Evolutionary conservation across 2,888 invertebrate genomes (phyloP).

Genomic region (Lithodes maja): DNA sequence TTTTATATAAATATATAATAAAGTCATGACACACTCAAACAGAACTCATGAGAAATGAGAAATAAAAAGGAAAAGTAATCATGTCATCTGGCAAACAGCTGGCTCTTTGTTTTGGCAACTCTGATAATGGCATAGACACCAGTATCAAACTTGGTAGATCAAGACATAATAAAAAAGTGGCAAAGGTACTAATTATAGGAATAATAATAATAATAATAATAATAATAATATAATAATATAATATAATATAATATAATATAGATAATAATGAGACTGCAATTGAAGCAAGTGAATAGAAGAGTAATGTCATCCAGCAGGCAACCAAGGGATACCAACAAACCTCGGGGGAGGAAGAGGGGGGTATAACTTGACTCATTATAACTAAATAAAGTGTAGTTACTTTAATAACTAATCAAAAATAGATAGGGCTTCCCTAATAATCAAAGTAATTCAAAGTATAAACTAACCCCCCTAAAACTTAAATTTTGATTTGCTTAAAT

Average conservation of each 20-base stretch:
- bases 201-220: slow-evolving; percentile 29
- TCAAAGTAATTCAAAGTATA: too few relatives aligned
- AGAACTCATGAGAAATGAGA: neutral
- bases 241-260: neutral
- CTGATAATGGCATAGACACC: neutral
- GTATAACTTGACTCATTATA: too few relatives aligned
- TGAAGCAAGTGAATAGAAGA: neutral
- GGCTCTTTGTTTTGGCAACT: neutral
- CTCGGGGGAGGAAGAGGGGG: neutral
- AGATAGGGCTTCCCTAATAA: too few relatives aligned
- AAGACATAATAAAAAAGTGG: slow-evolving; percentile 24
- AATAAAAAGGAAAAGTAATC: neutral
- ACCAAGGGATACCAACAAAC: neutral
- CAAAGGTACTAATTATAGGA: slow-evolving; percentile 18
- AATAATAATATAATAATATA: slow-evolving; percentile 16
- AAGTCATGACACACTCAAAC: slow-evolving; percentile 2
- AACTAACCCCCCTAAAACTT: too few relatives aligned
- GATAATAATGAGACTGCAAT: neutral
- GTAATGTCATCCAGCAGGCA: slow-evolving; percentile 14
- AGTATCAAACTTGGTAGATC: slow-evolving; percentile 32
- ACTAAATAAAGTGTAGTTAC: too few relatives aligned
- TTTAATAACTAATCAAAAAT: too few relatives aligned
- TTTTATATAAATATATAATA: slow-evolving; percentile 11
- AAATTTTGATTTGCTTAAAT: too few relatives aligned
- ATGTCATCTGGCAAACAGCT: neutral